phyloP scores from a whole-genome alignment of 2,797 vertebrate genomes.

The Sus cebifrons region DNA sequence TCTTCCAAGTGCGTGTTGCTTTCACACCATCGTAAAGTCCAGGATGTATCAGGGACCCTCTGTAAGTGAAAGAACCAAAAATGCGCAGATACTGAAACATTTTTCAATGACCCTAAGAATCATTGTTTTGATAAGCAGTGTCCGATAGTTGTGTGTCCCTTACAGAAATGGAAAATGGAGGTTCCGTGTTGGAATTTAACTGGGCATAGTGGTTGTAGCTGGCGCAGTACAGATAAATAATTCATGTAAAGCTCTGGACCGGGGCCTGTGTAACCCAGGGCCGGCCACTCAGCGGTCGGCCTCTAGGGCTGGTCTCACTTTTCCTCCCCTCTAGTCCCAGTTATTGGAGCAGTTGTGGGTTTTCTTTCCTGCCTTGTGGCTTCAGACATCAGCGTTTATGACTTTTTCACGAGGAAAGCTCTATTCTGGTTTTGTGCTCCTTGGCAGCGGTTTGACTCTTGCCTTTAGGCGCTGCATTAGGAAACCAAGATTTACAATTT shows the following conservation, averaged over 20 bases:
- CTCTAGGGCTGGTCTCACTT: not conserved
- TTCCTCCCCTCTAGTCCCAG: not conserved
- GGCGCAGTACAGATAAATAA: accelerated
- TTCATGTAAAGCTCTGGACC: accelerated
- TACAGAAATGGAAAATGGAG: not conserved
- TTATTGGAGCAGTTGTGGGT: not conserved
- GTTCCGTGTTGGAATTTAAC: not conserved
- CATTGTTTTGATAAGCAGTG: not conserved
- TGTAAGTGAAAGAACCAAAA: not conserved
- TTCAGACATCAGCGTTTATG: not conserved
- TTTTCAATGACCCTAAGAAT: not conserved
- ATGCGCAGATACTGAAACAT: not conserved
- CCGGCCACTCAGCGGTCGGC: accelerated
- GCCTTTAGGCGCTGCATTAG: not conserved
- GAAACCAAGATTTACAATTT: not conserved
- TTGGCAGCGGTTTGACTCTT: accelerated
- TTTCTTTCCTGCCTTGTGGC: too few relatives aligned
- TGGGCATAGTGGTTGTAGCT: not conserved
- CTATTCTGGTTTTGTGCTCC: accelerated
- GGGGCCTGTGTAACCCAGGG: not conserved
- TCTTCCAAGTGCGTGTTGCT: not conserved
- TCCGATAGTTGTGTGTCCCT: not conserved
- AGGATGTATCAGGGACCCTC: not conserved
- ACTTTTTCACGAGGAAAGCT: not conserved
- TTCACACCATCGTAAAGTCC: not conserved